These are phyloP conservation scores for Varanus komodoensis DNA, from an alignment of 2,113 vertebrate genomes.

Conservation along the genomic window DNA sequence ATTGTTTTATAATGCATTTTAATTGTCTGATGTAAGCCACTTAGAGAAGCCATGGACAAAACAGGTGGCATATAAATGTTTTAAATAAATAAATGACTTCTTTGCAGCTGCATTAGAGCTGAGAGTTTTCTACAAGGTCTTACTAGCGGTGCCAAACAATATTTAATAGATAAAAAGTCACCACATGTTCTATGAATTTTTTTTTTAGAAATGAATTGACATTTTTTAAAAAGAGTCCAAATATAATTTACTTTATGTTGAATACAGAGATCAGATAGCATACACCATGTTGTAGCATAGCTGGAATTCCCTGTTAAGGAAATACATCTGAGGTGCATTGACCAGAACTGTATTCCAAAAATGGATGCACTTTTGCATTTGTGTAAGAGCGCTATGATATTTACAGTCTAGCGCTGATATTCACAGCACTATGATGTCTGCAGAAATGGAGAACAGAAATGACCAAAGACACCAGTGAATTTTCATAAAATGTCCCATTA, in stretches of 20 bases:
- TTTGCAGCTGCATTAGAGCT: background rate
- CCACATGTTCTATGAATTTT: background rate
- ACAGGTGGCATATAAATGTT: no score
- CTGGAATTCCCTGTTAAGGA: background rate
- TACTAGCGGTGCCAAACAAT: background rate
- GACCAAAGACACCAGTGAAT: background rate
- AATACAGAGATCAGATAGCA: background rate
- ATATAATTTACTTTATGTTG: background rate
- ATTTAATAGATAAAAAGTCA: background rate
- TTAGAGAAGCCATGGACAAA: no score
- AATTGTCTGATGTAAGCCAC: no score
- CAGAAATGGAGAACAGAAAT: background rate
- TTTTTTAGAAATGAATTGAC: background rate
- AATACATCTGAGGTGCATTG: background rate
- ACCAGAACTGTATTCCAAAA: no score
- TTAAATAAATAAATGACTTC: no score
- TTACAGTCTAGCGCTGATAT: no score
- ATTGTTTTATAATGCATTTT: no score
- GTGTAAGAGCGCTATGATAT: no score
- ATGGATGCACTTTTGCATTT: no score
- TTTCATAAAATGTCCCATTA: slow-evolving; percentile 28
- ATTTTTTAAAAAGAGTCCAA: background rate
- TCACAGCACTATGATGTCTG: no score
- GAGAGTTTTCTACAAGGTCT: background rate
- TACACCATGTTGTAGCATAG: background rate